Conservation (phyloP, 2,888 invertebrate genomes). For the Thera britannica region DNA sequence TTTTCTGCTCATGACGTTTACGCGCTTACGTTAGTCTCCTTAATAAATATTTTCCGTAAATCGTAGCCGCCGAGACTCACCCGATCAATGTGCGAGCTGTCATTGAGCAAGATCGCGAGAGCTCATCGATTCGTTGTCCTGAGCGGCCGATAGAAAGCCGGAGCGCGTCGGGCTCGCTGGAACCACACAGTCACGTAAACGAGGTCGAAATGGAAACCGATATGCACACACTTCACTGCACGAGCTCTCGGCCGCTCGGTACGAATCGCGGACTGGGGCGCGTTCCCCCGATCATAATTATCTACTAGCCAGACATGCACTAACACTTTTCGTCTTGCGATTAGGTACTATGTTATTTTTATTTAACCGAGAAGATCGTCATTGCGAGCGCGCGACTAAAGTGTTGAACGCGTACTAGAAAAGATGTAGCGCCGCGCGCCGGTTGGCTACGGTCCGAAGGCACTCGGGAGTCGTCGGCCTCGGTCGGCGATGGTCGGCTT, state of each 20-base stretch:
- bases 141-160: slow-evolving; percentile 64
- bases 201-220: slow-evolving; percentile 72
- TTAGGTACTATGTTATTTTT: slow-evolving; percentile 49
- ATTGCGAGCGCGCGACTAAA: slow-evolving; percentile 61
- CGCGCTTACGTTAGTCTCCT: not conserved
- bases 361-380: slow-evolving; percentile 43
- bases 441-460: slow-evolving; percentile 72
- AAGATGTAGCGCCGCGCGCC: slow-evolving; percentile 64
- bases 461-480: slow-evolving; percentile 63
- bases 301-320: slow-evolving; percentile 36
- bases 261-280: slow-evolving; percentile 31
- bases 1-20: slow-evolving; percentile 21
- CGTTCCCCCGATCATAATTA: slow-evolving; percentile 9
- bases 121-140: slow-evolving; percentile 67
- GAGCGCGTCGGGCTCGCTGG: slow-evolving; percentile 59
- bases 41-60: slow-evolving; percentile 24
- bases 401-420: slow-evolving; percentile 79
- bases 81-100: slow-evolving; percentile 77
- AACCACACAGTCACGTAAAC: slow-evolving; percentile 62
- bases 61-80: slow-evolving; percentile 58
- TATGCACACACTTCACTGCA: slow-evolving; percentile 63
- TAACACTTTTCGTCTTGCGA: slow-evolving; percentile 43
- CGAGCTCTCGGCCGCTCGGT: slow-evolving; percentile 33
- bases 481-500: slow-evolving; percentile 66
- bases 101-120: slow-evolving; percentile 63